These are phyloP conservation scores for Salpingus planirostris DNA, from an alignment of 2,888 invertebrate genomes.

Conservation along the genomic window DNA sequence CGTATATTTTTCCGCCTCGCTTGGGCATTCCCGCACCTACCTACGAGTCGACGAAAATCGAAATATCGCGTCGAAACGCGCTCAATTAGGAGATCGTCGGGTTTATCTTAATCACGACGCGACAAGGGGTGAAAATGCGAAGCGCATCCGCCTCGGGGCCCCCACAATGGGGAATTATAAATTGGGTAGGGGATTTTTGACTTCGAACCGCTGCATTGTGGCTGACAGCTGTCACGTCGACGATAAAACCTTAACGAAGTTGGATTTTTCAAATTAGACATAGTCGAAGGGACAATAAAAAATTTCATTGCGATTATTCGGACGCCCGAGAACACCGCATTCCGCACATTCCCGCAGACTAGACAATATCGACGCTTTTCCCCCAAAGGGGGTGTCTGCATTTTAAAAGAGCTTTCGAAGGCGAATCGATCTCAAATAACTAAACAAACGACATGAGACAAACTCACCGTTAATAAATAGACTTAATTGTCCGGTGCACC, in stretches of 20 bases:
- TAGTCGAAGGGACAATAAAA: constrained; percentile 14
- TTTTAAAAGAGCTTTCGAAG: too few species aligned
- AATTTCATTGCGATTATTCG: constrained; percentile 7
- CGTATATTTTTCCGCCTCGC: too few species aligned
- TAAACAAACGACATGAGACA: too few species aligned
- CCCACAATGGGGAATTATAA: constrained; percentile 38
- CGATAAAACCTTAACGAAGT: constrained; percentile 39
- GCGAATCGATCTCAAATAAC: too few species aligned
- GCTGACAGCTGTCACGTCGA: constrained; percentile 42
- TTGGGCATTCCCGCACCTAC: constrained; percentile 11
- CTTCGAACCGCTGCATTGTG: constrained; percentile 42
- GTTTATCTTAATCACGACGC: constrained; percentile 32
- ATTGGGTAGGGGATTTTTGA: constrained; percentile 40
- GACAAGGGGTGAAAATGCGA: constrained; percentile 29
- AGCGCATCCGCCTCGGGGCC: constrained; percentile 17
- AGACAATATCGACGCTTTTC: too few species aligned
- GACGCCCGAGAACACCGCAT: too few species aligned
- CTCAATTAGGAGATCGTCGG: constrained; percentile 37
- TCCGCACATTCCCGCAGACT: too few species aligned
- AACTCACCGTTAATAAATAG: too few species aligned
- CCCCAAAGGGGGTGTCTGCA: too few species aligned
- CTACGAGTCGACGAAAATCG: too few species aligned
- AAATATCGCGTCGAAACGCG: constrained; percentile 24
- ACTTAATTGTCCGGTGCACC: too few species aligned
- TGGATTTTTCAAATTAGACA: constrained; percentile 31